Conservation (phyloP, 2,797 vertebrate species). For the Eptatretus atami region DNA sequence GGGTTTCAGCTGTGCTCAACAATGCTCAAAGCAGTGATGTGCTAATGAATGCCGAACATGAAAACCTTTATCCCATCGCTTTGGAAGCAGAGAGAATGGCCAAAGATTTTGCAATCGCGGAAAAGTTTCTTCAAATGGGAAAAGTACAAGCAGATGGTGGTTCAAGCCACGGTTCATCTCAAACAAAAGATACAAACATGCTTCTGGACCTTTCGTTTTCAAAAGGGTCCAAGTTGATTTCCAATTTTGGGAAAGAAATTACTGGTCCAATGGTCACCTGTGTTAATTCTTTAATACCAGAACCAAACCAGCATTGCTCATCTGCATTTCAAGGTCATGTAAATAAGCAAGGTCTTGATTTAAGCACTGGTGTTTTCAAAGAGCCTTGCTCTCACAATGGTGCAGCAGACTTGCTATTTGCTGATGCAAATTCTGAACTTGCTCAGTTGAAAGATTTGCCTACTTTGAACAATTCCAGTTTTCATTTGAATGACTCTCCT, state of each 20-base stretch:
- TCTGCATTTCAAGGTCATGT: background rate
- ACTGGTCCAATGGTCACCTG: too few species aligned
- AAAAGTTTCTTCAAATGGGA: background rate
- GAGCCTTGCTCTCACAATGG: background rate
- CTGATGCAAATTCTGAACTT: too few species aligned
- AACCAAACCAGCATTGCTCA: background rate
- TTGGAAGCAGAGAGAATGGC: background rate
- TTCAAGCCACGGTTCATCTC: too few species aligned
- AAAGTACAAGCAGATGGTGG: background rate
- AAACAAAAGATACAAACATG: background rate
- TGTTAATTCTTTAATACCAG: too few species aligned
- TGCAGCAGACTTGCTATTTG: background rate
- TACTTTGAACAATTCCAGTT: too few species aligned
- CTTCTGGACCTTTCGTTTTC: slow-evolving; percentile 1
- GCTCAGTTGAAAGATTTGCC: too few species aligned
- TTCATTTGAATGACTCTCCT: background rate
- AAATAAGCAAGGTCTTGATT: background rate
- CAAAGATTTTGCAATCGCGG: background rate
- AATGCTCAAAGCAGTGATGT: background rate
- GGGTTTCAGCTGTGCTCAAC: background rate
- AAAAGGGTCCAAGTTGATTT: background rate
- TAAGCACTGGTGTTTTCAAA: background rate
- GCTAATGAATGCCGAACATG: too few species aligned
- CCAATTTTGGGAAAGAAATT: too few species aligned
- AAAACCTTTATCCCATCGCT: too few species aligned